Evolutionary conservation across 1,140 invertebrate species (phyloP).

Genomic region (Ditylenchus dipsaci): DNA sequence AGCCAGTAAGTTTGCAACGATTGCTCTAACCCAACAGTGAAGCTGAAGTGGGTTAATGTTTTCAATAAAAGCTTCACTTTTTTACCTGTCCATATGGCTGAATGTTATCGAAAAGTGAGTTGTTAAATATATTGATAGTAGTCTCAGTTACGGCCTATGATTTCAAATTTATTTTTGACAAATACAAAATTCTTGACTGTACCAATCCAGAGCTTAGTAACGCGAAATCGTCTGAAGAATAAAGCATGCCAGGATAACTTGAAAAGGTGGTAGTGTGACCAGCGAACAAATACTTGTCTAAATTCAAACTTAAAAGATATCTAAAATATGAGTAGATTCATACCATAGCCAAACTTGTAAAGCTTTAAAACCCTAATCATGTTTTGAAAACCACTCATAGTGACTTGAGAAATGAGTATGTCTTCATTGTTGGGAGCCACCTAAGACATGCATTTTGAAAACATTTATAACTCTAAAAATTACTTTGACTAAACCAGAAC

Average conservation of each 20-base stretch:
- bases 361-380: constrained; percentile 85
- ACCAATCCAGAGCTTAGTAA: constrained; percentile 67
- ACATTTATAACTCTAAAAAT: not conserved
- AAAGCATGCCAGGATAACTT: constrained; percentile 79
- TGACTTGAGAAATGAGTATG: constrained; percentile 68
- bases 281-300: constrained; percentile 59
- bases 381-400: constrained; percentile 71
- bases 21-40: too few relatives aligned
- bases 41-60: too few relatives aligned
- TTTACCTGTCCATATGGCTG: constrained; percentile 62
- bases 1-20: too few relatives aligned
- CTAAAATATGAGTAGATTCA: not conserved
- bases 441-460: constrained; percentile 5
- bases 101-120: constrained; percentile 64
- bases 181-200: constrained; percentile 5
- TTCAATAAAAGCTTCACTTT: too few relatives aligned
- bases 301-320: too few relatives aligned
- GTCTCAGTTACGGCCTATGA: constrained; percentile 66
- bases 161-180: not conserved
- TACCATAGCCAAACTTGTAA: constrained; percentile 74
- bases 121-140: constrained; percentile 71
- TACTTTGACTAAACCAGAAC: constrained; percentile 67
- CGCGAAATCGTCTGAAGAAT: constrained; percentile 84
- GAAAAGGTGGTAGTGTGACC: constrained; percentile 73
- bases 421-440: constrained; percentile 61